Conservation (phyloP, 2,113 vertebrate species). For the Vanacampus margaritifer region DNA sequence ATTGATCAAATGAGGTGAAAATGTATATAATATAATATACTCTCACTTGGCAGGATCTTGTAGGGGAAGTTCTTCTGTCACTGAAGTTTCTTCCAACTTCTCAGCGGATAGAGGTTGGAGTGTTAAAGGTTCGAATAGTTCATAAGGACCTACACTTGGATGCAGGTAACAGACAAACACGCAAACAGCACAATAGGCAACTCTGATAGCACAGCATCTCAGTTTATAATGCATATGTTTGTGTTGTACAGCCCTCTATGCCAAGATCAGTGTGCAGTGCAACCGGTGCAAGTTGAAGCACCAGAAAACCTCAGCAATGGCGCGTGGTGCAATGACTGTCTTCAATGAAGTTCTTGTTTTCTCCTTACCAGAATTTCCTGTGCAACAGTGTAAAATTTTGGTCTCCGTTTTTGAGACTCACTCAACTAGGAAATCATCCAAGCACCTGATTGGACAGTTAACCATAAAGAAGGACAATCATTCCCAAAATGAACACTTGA, state of each 20-base stretch:
- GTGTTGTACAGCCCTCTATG: constrained; percentile 60
- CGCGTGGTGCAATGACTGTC: constrained; percentile 53
- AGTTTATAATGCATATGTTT: neutral
- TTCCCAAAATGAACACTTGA: constrained; percentile 68
- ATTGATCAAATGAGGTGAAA: too few relatives aligned
- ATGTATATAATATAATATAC: too few relatives aligned
- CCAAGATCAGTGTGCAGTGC: constrained; percentile 67
- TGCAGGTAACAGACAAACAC: constrained; percentile 35
- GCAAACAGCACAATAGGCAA: neutral
- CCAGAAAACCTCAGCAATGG: constrained; percentile 66
- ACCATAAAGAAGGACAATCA: constrained; percentile 59
- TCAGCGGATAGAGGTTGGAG: constrained; percentile 74
- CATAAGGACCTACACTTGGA: constrained; percentile 23
- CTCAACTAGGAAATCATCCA: constrained; percentile 41
- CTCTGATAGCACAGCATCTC: neutral
- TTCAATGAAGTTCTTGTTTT: constrained; percentile 78
- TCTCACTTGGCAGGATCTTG: constrained; percentile 62
- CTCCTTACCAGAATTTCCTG: constrained; percentile 57
- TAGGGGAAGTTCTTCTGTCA: constrained; percentile 73
- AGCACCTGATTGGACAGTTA: constrained; percentile 67
- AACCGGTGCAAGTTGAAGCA: constrained; percentile 69
- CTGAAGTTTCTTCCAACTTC: constrained; percentile 75
- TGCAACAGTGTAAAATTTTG: constrained; percentile 61
- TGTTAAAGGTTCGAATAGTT: constrained; percentile 68
- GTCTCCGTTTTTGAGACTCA: constrained; percentile 67